Conservation (phyloP, 2,113 vertebrate genomes). For the Chinchilla lanigera region DNA sequence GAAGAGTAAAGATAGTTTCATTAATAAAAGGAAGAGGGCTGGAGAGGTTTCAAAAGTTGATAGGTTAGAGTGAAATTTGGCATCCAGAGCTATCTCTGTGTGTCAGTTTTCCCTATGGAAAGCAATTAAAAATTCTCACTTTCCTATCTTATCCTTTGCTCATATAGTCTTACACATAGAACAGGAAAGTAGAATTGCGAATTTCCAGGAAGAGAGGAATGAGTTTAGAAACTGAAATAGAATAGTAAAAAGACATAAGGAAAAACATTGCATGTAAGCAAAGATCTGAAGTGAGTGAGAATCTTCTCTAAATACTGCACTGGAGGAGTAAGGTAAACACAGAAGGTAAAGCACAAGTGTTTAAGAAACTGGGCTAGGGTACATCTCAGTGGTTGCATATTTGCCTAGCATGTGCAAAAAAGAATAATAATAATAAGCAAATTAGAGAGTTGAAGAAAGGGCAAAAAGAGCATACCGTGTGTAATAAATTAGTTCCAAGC, state of each 20-base stretch:
- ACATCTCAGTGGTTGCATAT: too few species aligned
- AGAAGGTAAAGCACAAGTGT: not conserved
- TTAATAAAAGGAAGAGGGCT: not conserved
- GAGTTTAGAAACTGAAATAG: not conserved
- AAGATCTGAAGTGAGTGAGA: not conserved
- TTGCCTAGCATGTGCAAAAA: not conserved
- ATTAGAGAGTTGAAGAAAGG: not conserved
- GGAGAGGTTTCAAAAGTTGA: not conserved
- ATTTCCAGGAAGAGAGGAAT: not conserved
- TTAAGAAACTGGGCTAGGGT: not conserved
- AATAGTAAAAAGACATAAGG: not conserved
- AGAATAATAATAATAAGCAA: too few species aligned
- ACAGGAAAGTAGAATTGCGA: not conserved
- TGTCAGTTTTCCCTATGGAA: not conserved
- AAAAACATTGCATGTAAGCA: not conserved
- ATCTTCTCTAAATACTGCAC: not conserved
- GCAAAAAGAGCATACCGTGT: not conserved
- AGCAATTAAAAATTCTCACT: not conserved
- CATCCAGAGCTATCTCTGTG: not conserved
- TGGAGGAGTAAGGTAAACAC: not conserved
- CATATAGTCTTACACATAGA: not conserved
- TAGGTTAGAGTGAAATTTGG: rapidly evolving
- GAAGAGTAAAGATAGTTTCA: not conserved
- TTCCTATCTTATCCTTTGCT: not conserved
- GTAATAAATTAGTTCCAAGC: not conserved